Evolutionary conservation across 2,113 vertebrate species (phyloP).

Genomic region (Rana temporaria): DNA sequence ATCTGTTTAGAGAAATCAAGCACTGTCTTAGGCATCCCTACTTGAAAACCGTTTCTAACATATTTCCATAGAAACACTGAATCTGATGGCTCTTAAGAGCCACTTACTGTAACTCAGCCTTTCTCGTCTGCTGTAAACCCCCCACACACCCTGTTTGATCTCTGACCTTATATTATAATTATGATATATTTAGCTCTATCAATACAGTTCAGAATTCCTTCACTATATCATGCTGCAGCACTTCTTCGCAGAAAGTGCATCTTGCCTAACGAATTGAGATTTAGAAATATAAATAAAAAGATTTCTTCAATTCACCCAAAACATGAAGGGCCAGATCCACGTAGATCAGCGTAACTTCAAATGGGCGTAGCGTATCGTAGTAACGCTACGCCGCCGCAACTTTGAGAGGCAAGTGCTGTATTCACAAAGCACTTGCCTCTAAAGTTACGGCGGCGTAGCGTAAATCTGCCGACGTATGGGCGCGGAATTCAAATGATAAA

Average conservation of each 20-base stretch:
- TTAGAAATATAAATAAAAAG: no score
- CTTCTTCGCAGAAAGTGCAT: not conserved
- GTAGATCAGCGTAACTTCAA: no score
- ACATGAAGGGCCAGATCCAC: no score
- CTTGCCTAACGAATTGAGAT: no score
- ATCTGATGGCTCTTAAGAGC: constrained; percentile 18
- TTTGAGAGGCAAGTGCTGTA: no score
- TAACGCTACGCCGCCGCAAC: no score
- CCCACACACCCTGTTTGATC: constrained; percentile 16
- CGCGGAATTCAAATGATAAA: no score
- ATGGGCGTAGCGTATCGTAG: no score
- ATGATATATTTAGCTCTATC: constrained; percentile 15
- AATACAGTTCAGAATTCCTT: not conserved
- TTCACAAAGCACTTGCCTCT: no score
- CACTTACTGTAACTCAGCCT: constrained; percentile 31
- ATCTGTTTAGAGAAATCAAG: constrained; percentile 31
- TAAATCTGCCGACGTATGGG: no score
- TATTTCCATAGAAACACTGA: constrained; percentile 55
- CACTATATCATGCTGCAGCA: not conserved
- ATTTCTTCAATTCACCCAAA: no score
- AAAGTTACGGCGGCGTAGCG: no score
- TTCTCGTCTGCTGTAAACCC: constrained; percentile 1
- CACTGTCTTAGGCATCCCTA: constrained; percentile 13
- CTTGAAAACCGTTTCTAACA: constrained; percentile 35
- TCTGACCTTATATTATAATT: constrained; percentile 8